Percentiles rank a stretch among this genome's conserved stretches.
Conservation (phyloP, 2,888 invertebrate species). For the Pterobdella sp. region DNA sequence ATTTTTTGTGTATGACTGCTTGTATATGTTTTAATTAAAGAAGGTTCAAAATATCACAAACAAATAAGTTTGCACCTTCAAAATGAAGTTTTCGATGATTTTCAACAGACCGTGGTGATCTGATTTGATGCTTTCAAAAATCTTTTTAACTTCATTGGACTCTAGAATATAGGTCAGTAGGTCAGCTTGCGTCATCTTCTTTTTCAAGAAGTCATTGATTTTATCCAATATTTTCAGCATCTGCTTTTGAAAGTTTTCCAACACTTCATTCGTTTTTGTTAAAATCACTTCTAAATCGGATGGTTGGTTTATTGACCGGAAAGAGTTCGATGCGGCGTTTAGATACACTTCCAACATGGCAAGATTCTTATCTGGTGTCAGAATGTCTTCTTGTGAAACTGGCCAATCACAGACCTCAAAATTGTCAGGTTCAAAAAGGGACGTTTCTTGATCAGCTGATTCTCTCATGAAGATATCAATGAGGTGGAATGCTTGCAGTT, state of each 20-base stretch:
- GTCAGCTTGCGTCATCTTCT: not conserved
- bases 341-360: slow-evolving; percentile 12
- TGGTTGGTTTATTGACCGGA: not conserved
- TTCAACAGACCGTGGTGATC: not conserved
- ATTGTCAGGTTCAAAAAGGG: not conserved
- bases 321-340: not conserved
- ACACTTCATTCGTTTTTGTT: not conserved
- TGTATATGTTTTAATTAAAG: not conserved
- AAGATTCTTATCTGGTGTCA: not conserved
- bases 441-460: not conserved
- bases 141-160: not conserved
- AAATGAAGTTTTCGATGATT: not conserved
- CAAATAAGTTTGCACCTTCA: not conserved
- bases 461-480: not conserved
- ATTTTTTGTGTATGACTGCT: not conserved
- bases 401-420: slow-evolving; percentile 5
- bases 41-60: not conserved
- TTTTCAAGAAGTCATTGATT: not conserved
- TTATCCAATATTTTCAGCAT: not conserved
- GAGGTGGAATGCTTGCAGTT: not conserved
- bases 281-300: not conserved
- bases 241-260: not conserved
- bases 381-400: not conserved
- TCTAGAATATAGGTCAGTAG: not conserved
- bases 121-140: not conserved